A percentile compares a stretch with the other conserved stretches of the same genome.
Conservation (phyloP, 64 coral and sea anemone species). For the Orbicella faveolata region DNA sequence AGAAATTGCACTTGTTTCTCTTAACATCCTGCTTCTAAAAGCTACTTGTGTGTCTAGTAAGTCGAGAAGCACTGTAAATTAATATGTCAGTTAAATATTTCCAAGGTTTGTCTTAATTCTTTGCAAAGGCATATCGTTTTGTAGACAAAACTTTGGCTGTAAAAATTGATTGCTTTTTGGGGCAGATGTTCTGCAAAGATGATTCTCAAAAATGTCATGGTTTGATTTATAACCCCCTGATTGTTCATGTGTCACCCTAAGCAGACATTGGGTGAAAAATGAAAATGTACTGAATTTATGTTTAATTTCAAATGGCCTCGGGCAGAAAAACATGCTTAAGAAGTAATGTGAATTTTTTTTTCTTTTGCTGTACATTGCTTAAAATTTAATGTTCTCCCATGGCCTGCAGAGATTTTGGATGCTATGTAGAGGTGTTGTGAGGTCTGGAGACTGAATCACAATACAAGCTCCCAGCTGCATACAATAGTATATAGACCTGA, state of each 20-base stretch:
- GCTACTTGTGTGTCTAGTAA: neutral
- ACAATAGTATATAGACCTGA: neutral
- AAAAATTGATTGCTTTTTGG: conserved; percentile 37
- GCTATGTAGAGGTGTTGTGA: conserved; percentile 21
- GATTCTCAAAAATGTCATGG: neutral
- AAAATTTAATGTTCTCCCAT: conserved; percentile 41
- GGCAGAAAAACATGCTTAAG: neutral
- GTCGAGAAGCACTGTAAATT: neutral
- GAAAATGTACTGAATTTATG: neutral
- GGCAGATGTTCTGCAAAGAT: conserved; percentile 20
- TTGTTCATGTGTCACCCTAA: conserved; percentile 9
- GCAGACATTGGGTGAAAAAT: neutral
- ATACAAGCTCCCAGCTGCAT: conserved; percentile 17
- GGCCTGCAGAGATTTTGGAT: conserved; percentile 29
- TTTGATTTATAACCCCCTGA: conserved; percentile 17
- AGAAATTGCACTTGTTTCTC: too few relatives aligned
- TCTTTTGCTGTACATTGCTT: conserved; percentile 29
- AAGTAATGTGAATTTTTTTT: conserved; percentile 3
- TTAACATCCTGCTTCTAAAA: neutral
- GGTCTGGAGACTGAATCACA: conserved; percentile 8
- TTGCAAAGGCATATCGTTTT: neutral
- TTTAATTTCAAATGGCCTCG: neutral
- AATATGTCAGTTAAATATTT: neutral
- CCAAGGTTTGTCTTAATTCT: neutral
- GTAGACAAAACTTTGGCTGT: conserved; percentile 35